Evolutionary conservation across 2,888 invertebrate genomes (phyloP), one percentile per base, ranked within the genome.

Genomic region (Diaperis boleti): DNA sequence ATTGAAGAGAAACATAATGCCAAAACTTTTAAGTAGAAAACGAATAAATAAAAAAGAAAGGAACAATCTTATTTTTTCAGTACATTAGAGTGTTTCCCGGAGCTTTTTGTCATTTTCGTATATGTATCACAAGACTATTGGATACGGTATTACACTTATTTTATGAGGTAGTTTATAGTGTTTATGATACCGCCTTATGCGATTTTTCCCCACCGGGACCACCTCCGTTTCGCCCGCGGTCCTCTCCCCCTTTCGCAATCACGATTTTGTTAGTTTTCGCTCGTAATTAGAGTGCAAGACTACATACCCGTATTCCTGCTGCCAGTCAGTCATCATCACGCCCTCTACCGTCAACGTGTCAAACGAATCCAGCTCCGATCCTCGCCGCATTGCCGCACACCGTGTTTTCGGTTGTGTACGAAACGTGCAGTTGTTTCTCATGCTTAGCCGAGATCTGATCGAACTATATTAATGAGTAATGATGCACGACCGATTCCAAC

Each of bases 401-500:
- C n/a, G n/a, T n/a, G 37, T 42, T 42, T 42, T 55, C 31, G 42
- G 47, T 37, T 20, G 31, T 41, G 37, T 18, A 13, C 35, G 29
- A 35, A 10, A 41, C 29, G 62, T 62, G 62, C 69, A 18, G 70
- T 72, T 70, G 73, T 77, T 79, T 79, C 79, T 79, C 79, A 78
- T 79, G 78, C 74, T 72, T 71, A 71, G 67, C 62, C 72, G 70
- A 78, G 81, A 81, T 81, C 79, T 74, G 75, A 81, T 81, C 81
- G 79, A 79, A 81, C 79, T 77, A 78, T 80, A 81, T 81, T 81
- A 81, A 81, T 81, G 81, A 81, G 81, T 81, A 81, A 81, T 79
- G 81, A 81, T 81, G 80, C 81, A 81, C 81, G 81, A 81, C 80
- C 77, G 79, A 80, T 78, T 78, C 80, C 78, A 78, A 78, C 81